Base-by-base conservation (phyloP, 1,140 invertebrate species). In the Tribolium castaneum region DNA sequence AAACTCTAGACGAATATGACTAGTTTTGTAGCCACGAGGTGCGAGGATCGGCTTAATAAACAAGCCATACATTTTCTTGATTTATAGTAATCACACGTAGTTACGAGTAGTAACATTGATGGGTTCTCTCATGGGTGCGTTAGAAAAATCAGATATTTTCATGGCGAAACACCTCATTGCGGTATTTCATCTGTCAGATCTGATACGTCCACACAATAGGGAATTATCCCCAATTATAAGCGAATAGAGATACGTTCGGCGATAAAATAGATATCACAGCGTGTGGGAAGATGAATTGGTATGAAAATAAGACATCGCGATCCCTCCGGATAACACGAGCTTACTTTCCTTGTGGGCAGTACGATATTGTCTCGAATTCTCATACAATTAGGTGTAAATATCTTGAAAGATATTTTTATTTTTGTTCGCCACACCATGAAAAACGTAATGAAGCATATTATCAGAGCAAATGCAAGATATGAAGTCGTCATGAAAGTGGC, bases 151-250 rank as follows among this genome's bases (percentile, higher is more conserved):
- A 66, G 35, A 66, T 66, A 66, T 66, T 66, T 66, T 66, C n/a
- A 66, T 35, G 0, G 30, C 1, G 10, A 13, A 35, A 35, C 59
- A 35, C 34, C 25, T 59, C 22, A 25, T 56, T 56, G 52, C 14
- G 56, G 19, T 62, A 56, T 56, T 62, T 30, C 16, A 13, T 50
- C 49, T 70, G 66, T 75, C 56, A 78, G 77, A 80, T 80, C 79
- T 73, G 80, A 81, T 81, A 81, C 75, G 73, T 56, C 52, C 70
- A 73, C 70, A 80, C 76, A 81, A 81, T 80, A 73, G 51, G 25
- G 78, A 81, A 80, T 80, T 81, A 81, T 81, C 80, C 80, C 76
- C 78, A 81, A 81, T 81, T 81, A 81, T 81, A 81, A 62, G 76
- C 74, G 75, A 81, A 81, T 81, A 75, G 73, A 81, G 76, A 80